Percentiles rank a stretch among this genome's conserved stretches.
Evolutionary conservation across 2,888 invertebrate species (phyloP).

Genomic region (Linnaemya tessellans): DNA sequence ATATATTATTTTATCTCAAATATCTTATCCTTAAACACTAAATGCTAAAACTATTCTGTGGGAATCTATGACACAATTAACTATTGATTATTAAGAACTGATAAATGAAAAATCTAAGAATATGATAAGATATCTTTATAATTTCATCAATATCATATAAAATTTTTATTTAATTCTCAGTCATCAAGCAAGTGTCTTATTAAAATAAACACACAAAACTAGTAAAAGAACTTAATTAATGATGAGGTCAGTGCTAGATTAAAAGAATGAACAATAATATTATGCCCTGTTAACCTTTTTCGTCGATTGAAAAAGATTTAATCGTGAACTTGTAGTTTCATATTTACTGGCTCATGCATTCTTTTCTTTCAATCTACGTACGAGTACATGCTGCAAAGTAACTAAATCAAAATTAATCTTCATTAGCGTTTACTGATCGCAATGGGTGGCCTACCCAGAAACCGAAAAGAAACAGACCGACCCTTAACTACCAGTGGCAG

Average conservation of each 20-base stretch:
- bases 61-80: too few species aligned
- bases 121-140: too few species aligned
- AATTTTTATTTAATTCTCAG: too few species aligned
- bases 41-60: too few species aligned
- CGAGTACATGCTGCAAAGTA: conserved; percentile 10
- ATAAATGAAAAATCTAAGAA: too few species aligned
- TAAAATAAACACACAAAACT: background rate
- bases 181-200: too few species aligned
- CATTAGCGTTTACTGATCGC: conserved; percentile 64
- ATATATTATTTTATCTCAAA: too few species aligned
- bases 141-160: too few species aligned
- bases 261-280: conserved; percentile 29
- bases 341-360: conserved; percentile 3
- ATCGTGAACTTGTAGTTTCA: conserved; percentile 36
- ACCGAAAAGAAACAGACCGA: background rate
- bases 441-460: conserved; percentile 50
- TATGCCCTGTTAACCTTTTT: conserved; percentile 13
- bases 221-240: conserved; percentile 23
- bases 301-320: conserved; percentile 17
- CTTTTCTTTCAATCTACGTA: conserved; percentile 1
- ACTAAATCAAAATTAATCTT: conserved; percentile 68
- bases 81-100: too few species aligned
- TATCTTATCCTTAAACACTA: too few species aligned
- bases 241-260: conserved; percentile 21
- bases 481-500: conserved; percentile 47